Percentiles rank a stretch among this genome's conserved stretches.
phyloP scores from a whole-genome alignment of 1,140 invertebrate species.

The Drosophila equinoxialis region DNA sequence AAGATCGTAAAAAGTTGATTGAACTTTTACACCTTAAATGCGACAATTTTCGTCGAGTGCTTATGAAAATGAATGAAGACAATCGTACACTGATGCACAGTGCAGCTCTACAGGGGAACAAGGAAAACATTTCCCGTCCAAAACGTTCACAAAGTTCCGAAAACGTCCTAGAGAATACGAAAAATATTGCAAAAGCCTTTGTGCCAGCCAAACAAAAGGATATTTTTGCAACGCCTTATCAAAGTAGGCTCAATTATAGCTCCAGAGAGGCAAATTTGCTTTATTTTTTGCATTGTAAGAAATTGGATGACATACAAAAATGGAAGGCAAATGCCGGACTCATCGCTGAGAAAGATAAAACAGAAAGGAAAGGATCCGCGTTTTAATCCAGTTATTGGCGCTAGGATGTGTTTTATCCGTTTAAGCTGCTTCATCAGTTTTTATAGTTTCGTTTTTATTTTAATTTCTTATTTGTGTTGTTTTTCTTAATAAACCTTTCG shows the following conservation, averaged over 20 bases:
- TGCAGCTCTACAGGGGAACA: not conserved
- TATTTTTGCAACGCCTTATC: not conserved
- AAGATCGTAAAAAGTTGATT: conserved; percentile 85
- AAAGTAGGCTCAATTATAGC: too few species aligned
- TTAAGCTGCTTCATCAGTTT: too few species aligned
- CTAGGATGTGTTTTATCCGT: too few species aligned
- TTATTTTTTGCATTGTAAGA: too few species aligned
- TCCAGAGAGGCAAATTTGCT: not conserved
- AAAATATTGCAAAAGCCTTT: not conserved
- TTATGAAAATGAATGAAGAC: not conserved
- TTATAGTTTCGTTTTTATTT: too few species aligned
- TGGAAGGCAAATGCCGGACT: too few species aligned
- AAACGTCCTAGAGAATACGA: not conserved
- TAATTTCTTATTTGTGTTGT: too few species aligned
- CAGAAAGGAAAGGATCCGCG: too few species aligned
- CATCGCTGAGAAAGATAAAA: too few species aligned
- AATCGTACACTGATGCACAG: not conserved
- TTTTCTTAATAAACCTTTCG: too few species aligned
- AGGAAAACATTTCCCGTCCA: not conserved
- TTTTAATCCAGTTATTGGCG: too few species aligned
- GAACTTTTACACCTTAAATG: conserved; percentile 78
- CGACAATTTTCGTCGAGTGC: conserved; percentile 13
- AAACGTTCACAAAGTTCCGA: not conserved
- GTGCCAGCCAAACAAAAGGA: not conserved
- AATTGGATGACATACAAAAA: too few species aligned